phyloP scores from a whole-genome alignment of 2,113 vertebrate genomes.

The Erythrocebus patas region DNA sequence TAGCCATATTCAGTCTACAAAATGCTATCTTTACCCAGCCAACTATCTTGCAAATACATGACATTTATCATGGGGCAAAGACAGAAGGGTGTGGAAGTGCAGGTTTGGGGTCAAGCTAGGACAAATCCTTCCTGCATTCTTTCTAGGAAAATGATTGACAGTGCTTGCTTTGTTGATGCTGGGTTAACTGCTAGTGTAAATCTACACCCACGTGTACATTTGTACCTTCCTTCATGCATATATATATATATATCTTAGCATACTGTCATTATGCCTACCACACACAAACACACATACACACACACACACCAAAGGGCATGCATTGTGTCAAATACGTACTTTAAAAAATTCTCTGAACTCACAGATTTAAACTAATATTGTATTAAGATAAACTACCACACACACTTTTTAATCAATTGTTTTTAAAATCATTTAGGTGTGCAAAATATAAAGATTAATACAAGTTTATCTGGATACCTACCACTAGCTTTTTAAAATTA shows the following conservation, averaged over 20 bases:
- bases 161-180: background rate
- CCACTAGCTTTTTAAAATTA: background rate
- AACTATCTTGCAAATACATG: background rate
- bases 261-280: background rate
- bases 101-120: background rate
- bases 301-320: background rate
- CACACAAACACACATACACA: background rate
- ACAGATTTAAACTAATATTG: background rate
- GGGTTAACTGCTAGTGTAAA: background rate
- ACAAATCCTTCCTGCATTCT: background rate
- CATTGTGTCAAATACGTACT: background rate
- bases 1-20: background rate
- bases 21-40: background rate
- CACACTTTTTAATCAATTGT: background rate
- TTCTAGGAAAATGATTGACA: background rate
- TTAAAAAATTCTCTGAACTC: background rate
- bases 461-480: background rate
- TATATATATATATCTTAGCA: background rate
- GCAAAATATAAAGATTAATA: background rate
- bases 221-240: background rate
- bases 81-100: fast-evolving
- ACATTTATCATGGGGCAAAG: background rate
- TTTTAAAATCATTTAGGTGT: background rate
- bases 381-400: background rate
- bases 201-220: background rate